phyloP scores from a whole-genome alignment of 2,797 vertebrate genomes.

The Nothura maculosa region DNA sequence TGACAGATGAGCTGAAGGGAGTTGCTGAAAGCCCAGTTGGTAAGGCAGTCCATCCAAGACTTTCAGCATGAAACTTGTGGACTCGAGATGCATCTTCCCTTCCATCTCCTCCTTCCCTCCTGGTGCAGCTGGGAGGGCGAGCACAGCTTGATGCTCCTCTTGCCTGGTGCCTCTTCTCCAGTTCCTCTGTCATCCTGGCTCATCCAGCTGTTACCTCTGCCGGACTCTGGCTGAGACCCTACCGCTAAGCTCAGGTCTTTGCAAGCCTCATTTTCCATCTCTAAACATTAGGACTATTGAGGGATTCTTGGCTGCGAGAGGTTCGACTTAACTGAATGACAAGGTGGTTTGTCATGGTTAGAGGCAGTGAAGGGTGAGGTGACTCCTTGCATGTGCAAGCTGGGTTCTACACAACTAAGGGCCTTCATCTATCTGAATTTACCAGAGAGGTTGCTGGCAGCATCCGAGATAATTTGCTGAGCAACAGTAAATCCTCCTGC shows the following conservation, averaged over 20 bases:
- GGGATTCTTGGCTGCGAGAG: neutral
- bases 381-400: fast-evolving
- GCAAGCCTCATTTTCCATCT: neutral
- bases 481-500: neutral
- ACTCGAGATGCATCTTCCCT: neutral
- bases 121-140: neutral
- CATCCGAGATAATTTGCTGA: neutral
- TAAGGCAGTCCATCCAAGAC: neutral
- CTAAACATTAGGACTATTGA: neutral
- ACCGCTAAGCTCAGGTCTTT: neutral
- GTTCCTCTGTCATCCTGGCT: neutral
- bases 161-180: neutral
- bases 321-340: neutral
- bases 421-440: neutral
- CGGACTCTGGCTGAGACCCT: neutral
- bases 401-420: neutral
- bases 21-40: neutral
- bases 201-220: neutral
- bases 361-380: neutral
- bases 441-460: neutral
- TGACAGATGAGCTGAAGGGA: neutral
- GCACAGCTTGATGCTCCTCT: neutral
- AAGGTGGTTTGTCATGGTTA: neutral
- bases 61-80: neutral
- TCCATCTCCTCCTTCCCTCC: neutral